Evolutionary conservation across 2,113 vertebrate species (phyloP).

Genomic region (Tympanuchus pallidicinctus): DNA sequence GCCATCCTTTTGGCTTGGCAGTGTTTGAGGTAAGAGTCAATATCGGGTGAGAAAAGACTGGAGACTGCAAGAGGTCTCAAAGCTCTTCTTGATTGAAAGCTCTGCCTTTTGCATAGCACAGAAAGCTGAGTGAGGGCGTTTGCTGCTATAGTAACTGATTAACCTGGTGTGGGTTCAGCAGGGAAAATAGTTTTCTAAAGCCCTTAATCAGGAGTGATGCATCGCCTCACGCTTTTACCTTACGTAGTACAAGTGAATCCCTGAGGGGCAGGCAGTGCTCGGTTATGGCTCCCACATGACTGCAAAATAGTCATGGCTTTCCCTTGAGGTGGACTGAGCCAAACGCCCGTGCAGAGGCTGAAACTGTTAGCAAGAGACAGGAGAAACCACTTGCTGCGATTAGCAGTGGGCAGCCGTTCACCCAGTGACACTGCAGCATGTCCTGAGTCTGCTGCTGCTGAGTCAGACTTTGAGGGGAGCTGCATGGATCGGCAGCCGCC

Average conservation of each 20-base stretch:
- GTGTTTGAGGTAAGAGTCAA: conserved; percentile 90
- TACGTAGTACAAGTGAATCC: background rate
- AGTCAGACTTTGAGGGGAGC: background rate
- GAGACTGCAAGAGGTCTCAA: background rate
- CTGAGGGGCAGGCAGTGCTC: background rate
- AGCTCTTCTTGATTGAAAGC: conserved; percentile 7
- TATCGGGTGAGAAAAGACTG: background rate
- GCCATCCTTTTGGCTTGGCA: conserved; percentile 94
- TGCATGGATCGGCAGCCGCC: background rate
- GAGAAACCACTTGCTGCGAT: background rate
- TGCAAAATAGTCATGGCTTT: background rate
- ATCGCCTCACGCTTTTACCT: background rate
- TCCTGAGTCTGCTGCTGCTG: background rate
- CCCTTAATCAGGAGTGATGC: background rate
- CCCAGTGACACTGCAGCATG: background rate
- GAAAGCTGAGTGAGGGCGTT: background rate
- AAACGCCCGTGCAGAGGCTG: background rate
- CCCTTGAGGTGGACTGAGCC: background rate
- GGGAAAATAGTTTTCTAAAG: background rate
- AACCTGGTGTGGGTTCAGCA: background rate
- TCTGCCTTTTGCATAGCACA: conserved; percentile 13
- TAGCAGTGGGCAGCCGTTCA: background rate
- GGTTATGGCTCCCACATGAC: accelerated
- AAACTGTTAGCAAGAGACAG: background rate
- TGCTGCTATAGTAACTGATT: background rate